phyloP scores from a whole-genome alignment of 2,888 invertebrate genomes.

The Eristalinus aeneus region DNA sequence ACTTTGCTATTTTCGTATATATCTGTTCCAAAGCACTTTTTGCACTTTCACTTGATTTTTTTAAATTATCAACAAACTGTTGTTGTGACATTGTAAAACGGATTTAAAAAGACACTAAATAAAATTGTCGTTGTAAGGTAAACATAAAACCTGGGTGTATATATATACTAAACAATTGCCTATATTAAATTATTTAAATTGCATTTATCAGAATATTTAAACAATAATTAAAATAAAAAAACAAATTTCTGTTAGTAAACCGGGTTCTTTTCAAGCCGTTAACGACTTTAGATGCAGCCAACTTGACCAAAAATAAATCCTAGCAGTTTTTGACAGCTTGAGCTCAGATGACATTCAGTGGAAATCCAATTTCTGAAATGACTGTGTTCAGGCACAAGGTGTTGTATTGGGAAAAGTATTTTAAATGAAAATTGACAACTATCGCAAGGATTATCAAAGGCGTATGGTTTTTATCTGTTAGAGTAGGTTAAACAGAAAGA shows the following conservation, averaged over 20 bases:
- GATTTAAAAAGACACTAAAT: neutral
- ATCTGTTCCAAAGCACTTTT: slow-evolving; percentile 39
- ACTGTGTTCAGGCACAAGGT: neutral
- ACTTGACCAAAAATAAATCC: neutral
- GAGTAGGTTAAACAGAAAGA: too few species aligned
- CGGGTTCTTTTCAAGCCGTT: slow-evolving; percentile 37
- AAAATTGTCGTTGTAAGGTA: neutral
- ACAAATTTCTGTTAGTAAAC: neutral
- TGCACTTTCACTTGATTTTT: slow-evolving; percentile 57
- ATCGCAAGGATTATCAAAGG: too few species aligned
- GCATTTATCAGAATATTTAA: neutral
- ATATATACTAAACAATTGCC: neutral
- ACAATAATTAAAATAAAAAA: slow-evolving; percentile 26
- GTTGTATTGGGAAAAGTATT: too few species aligned
- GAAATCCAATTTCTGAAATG: neutral
- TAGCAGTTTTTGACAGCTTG: slow-evolving; percentile 23
- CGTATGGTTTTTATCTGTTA: too few species aligned
- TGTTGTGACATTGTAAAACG: slow-evolving; percentile 39
- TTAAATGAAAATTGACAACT: too few species aligned
- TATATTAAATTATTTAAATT: neutral
- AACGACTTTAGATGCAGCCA: slow-evolving; percentile 5
- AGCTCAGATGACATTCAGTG: neutral
- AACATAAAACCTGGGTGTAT: neutral
- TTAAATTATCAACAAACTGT: slow-evolving; percentile 57
- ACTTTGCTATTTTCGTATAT: slow-evolving; percentile 48